phyloP scores from a whole-genome alignment of 2,888 invertebrate genomes.

The Iphiclides podalirius region DNA sequence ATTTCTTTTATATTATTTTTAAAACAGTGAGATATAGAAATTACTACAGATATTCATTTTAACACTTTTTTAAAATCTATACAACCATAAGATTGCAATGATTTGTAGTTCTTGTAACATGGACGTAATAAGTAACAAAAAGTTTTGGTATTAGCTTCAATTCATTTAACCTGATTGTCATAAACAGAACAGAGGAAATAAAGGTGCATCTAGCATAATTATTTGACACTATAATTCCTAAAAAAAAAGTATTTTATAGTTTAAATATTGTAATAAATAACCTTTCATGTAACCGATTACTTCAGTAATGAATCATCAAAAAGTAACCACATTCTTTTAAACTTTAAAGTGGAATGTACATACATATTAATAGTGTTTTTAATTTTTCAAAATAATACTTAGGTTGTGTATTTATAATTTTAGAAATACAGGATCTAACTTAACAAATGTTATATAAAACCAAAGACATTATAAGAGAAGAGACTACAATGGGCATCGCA shows the following conservation, averaged over 20 bases:
- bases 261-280: background rate
- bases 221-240: background rate
- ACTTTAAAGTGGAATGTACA: slow-evolving; percentile 19
- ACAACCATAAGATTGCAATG: too few relatives aligned
- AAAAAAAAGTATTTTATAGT: background rate
- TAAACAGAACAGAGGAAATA: background rate
- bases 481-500: too few relatives aligned
- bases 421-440: background rate
- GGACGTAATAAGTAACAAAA: slow-evolving; percentile 11
- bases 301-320: background rate
- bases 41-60: too few relatives aligned
- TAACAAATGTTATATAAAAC: too few relatives aligned
- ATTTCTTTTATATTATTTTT: background rate
- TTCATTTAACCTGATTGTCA: background rate
- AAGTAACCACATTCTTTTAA: background rate
- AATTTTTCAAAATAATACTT: slow-evolving; percentile 1
- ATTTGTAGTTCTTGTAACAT: too few relatives aligned
- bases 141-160: background rate
- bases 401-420: background rate
- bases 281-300: background rate
- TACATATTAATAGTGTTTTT: background rate
- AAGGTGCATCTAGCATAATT: background rate
- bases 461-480: too few relatives aligned
- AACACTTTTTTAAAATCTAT: background rate
- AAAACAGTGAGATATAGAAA: too few relatives aligned